Evolutionary conservation across 2,113 vertebrate species (phyloP).

Genomic region (Aspiorhynchus laticeps): DNA sequence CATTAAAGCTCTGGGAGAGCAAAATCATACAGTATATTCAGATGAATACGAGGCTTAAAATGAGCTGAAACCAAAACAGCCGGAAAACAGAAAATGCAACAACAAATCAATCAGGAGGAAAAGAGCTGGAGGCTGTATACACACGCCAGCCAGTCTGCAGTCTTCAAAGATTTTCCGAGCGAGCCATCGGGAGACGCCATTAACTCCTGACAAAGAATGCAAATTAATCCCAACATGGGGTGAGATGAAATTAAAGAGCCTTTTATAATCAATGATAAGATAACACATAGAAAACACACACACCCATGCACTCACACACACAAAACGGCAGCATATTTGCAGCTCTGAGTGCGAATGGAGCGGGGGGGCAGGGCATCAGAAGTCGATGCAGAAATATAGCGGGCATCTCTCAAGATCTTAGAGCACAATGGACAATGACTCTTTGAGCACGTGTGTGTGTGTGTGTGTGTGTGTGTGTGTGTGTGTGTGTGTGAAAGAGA

Average conservation of each 20-base stretch:
- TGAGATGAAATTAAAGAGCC: conserved; percentile 98
- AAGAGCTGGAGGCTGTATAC: conserved; percentile 96
- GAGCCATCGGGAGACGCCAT: conserved; percentile 94
- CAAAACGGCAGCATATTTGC: neutral
- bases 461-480: no score
- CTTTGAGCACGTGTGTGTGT: conserved; percentile 39
- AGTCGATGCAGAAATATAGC: conserved; percentile 6
- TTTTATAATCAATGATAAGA: conserved; percentile 99
- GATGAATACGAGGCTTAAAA: conserved; percentile 61
- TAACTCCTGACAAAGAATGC: conserved; percentile 99
- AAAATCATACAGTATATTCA: conserved; percentile 57
- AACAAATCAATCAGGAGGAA: conserved; percentile 91
- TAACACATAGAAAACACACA: conserved; percentile 53
- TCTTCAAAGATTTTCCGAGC: conserved; percentile 99
- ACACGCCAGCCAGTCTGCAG: conserved; percentile 97
- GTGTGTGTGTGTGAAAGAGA: neutral
- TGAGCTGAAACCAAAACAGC: conserved; percentile 66
- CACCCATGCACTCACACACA: neutral
- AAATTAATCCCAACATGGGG: conserved; percentile 99
- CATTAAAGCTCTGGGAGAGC: conserved; percentile 50
- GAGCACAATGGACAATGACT: conserved; percentile 26
- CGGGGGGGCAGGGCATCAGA: conserved; percentile 17
- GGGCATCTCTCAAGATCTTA: neutral
- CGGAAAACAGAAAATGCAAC: conserved; percentile 63
- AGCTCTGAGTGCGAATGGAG: neutral